Conservation (phyloP, 2,888 invertebrate genomes). For the Trichopria drosophilae region DNA sequence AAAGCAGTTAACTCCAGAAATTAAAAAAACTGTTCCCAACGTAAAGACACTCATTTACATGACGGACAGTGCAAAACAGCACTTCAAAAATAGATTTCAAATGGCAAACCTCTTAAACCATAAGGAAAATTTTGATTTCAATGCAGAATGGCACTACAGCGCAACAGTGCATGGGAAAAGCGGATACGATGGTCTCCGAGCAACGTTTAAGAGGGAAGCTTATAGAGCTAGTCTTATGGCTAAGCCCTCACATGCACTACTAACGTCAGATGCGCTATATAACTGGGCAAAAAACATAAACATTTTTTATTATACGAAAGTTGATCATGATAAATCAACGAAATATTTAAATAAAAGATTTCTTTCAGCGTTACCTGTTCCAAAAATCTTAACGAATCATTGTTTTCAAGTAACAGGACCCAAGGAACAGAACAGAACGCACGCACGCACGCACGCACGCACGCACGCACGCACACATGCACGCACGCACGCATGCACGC, state of each 20-base stretch:
- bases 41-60: not conserved
- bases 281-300: slow-evolving; percentile 1
- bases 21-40: not conserved
- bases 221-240: not conserved
- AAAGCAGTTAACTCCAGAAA: not conserved
- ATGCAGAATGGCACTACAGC: not conserved
- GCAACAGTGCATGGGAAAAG: not conserved
- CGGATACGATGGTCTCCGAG: not conserved
- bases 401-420: too few species aligned
- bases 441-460: too few species aligned
- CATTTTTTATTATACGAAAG: not conserved
- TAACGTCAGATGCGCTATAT: not conserved
- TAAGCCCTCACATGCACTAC: not conserved
- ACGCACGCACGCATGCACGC: too few species aligned
- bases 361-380: not conserved
- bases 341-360: not conserved
- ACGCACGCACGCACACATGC: too few species aligned
- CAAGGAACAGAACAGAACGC: too few species aligned
- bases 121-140: not conserved
- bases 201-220: too few species aligned
- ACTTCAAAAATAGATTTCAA: too few species aligned
- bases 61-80: too few species aligned
- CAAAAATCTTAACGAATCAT: not conserved
- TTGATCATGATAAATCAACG: too few species aligned
- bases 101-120: not conserved